A percentile compares a stretch with the other conserved stretches of the same genome.
These are phyloP conservation scores for Anseranas semipalmata DNA, from an alignment of 2,113 vertebrate species.

Conservation along the genomic window DNA sequence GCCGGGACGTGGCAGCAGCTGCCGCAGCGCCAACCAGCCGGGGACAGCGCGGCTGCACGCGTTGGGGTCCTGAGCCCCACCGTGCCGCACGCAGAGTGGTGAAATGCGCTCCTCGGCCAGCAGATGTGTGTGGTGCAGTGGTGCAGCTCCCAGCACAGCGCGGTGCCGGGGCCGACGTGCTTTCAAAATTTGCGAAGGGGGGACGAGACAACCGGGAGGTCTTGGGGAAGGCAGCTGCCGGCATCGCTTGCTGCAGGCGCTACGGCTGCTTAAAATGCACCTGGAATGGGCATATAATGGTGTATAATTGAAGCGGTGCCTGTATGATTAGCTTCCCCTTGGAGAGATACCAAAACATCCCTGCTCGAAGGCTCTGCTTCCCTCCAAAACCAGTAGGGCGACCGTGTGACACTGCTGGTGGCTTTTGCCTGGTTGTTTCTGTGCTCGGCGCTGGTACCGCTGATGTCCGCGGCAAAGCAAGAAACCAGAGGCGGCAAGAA, in stretches of 20 bases:
- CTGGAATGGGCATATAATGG: not conserved
- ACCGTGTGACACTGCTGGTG: not conserved
- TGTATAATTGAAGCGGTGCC: not conserved
- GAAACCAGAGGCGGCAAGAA: not conserved
- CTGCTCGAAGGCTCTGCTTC: not conserved
- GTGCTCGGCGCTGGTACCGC: not conserved
- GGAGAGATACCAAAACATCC: not conserved
- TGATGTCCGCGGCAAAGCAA: accelerated
- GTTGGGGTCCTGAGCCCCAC: too few species aligned
- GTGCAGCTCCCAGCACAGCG: not conserved
- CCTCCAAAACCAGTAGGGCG: accelerated
- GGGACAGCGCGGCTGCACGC: too few species aligned
- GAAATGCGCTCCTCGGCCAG: too few species aligned
- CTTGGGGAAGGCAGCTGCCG: not conserved
- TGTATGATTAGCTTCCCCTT: not conserved
- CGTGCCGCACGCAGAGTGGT: too few species aligned
- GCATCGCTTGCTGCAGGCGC: not conserved
- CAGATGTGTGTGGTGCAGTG: too few species aligned
- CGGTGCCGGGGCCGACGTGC: not conserved
- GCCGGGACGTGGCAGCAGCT: too few species aligned
- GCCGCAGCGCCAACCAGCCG: too few species aligned
- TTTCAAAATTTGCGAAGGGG: not conserved
- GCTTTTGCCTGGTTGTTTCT: not conserved
- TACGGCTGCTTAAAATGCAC: not conserved
- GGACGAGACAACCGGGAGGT: accelerated